Base-by-base conservation (phyloP, 2,797 vertebrate species). In the Thunnus albacares region DNA sequence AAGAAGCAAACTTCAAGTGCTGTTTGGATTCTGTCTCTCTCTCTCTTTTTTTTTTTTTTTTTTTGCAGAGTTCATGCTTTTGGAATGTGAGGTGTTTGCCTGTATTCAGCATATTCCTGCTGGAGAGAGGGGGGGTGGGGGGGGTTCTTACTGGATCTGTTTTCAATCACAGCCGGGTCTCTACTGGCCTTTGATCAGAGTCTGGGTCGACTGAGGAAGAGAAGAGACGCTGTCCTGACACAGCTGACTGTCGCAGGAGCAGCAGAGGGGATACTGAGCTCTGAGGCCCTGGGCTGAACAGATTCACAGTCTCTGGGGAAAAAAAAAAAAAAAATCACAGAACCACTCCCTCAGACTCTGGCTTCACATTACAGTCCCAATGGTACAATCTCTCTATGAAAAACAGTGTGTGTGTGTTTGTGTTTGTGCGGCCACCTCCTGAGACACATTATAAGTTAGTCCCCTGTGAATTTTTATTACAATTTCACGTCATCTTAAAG, bases 11-110 rank as follows among this genome's bases (percentile, higher is more conserved):
- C 59, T 58, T 71, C 43, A 71, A 60, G 63, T 67, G 41, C 45
- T 20, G 38, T 75, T 61, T 79, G 61, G 57, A 22, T 72, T 61
- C 57, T 61, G 20, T 67, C 53, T 75, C 30, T 45, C 18, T 60
- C 55, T 41, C 22, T 18, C 12, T 3, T 47, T n/a, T 18, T 18
- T 4, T 30, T 52, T 38, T 52, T 38, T 41, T 45, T 22, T 70
- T 76, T 74, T 49, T 75, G 66, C 64, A 56, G 43, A 81, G 76
- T 86, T 90, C 83, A 85, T 70, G 80, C 60, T 68, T 80, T 59
- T 26, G 91, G 92, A 91, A 90, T 89, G 87, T 58, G 57, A 84
- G 72, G 83, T 59, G 69, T 90, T 90, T 79, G 84, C 73, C 59
- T 82, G 69, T 24, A 73, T 80, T 93, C 91, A 85, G 90, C 90